Base-by-base conservation (phyloP, 2,888 invertebrate species). In the Opisthograptis luteolata region DNA sequence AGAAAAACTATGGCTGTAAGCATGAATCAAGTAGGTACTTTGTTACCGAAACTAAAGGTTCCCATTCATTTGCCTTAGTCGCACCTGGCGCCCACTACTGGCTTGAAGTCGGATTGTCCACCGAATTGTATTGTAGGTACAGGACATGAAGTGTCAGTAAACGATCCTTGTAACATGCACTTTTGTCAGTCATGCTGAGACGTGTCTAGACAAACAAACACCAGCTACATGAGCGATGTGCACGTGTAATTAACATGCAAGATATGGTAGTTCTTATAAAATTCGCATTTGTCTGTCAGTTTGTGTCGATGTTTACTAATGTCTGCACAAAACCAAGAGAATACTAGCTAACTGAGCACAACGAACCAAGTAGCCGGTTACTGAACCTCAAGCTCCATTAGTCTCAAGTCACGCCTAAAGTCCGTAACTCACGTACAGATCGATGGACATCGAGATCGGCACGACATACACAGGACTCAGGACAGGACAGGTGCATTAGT, bases 31-130 rank as follows among this genome's bases (percentile, higher is more conserved):
- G 31, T 20, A 25, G 12, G 24, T 17, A n/a, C n/a, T n/a, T n/a
- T 39, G 44, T 50, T 44, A 35, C 3, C 40, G 50, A 50, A 40
- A 39, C 36, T 30, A 27, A 36, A 25, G 37, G 34, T 30, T 8
- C 22, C 39, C 32, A 8, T 42, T 39, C 75, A 81, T 79, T 73
- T 72, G 74, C 81, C 76, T 76, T 63, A 70, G 76, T 79, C 77
- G 74, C 70, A 73, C 71, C 58, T 48, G 57, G 39, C 56, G 44
- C 45, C 48, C 43, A 45, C 52, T 54, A 68, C 62, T 53, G 55
- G 60, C 69, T 62, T 62, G 64, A 73, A 79, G 76, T 79, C 77
- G 74, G 76, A 85, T 82, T 70, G 71, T 66, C 69, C 65, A 66
- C 66, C 70, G 25, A 17, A 20, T 36, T 30, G 25, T 42, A 17